Conservation (phyloP, 1,140 invertebrate species). For the Leptopilina clavipes region DNA sequence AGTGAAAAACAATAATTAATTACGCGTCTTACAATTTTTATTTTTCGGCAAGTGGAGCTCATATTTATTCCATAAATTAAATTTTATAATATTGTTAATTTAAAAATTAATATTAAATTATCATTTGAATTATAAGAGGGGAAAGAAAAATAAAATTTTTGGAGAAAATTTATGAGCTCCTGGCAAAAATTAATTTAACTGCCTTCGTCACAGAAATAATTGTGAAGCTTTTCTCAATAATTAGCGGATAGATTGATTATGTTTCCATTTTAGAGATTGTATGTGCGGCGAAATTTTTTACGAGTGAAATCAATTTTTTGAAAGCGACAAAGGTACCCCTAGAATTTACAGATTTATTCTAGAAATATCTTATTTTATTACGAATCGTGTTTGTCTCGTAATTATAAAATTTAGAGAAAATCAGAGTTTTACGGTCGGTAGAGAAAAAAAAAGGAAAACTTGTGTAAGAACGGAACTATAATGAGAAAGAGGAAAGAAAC, state of each 20-base stretch:
- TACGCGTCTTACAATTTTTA: neutral
- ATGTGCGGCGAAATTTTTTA: slow-evolving; percentile 15
- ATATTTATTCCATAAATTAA: no score
- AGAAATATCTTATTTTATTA: slow-evolving; percentile 63
- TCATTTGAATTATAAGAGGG: no score
- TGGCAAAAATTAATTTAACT: neutral
- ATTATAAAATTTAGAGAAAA: slow-evolving; percentile 26
- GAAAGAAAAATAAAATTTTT: no score
- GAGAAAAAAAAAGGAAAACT: slow-evolving; percentile 22
- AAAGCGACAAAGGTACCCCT: slow-evolving; percentile 23
- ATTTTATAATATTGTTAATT: no score
- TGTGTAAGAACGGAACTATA: no score
- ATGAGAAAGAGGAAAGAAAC: neutral
- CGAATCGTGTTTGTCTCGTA: slow-evolving; percentile 53
- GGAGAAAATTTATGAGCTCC: neutral
- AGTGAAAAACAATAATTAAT: neutral
- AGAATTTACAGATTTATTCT: slow-evolving; percentile 36
- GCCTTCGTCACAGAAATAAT: neutral
- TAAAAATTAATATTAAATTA: no score
- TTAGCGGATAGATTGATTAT: slow-evolving; percentile 18
- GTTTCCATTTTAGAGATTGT: neutral
- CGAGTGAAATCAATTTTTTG: slow-evolving; percentile 33
- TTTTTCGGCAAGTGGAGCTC: no score
- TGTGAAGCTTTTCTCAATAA: neutral
- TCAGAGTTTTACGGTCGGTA: slow-evolving; percentile 29